A percentile compares a stretch with the other conserved stretches of the same genome.
phyloP scores from a whole-genome alignment of 1,140 invertebrate species.

The Hylyphantes graminicola region DNA sequence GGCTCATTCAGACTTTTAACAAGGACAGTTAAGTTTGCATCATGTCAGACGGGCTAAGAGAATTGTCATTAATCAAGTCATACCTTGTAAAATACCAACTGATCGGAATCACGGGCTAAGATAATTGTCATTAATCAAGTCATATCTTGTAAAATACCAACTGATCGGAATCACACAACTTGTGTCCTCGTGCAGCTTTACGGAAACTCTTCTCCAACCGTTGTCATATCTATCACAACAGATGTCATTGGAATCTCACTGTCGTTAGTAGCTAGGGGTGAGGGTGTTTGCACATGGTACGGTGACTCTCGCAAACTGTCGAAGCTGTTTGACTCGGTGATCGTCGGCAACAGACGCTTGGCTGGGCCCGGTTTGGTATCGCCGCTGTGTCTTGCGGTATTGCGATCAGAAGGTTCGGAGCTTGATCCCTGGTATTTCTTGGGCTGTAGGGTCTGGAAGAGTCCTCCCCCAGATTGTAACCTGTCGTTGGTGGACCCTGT shows the following conservation, averaged over 20 bases:
- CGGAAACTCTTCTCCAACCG: not conserved
- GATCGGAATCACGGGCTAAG: no score
- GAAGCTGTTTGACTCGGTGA: constrained; percentile 58
- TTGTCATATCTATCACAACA: constrained; percentile 35
- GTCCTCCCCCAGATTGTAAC: not conserved
- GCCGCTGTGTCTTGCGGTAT: constrained; percentile 8
- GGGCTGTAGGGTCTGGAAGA: not conserved
- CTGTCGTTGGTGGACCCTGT: constrained; percentile 28
- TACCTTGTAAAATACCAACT: no score
- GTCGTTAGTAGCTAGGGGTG: not conserved
- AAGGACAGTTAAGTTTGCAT: no score
- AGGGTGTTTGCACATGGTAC: not conserved
- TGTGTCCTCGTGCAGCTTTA: no score
- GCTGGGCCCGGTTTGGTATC: constrained; percentile 16
- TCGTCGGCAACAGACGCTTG: constrained; percentile 28
- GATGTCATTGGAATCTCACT: not conserved
- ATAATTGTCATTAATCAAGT: no score
- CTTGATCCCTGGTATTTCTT: not conserved
- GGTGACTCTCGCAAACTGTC: constrained; percentile 49
- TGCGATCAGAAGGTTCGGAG: not conserved
- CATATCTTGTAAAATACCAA: no score
- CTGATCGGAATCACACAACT: no score
- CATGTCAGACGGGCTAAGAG: no score
- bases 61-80: no score
- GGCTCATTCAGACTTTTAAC: no score